phyloP scores from a whole-genome alignment of 2,888 invertebrate genomes.

The Elysia crispata region DNA sequence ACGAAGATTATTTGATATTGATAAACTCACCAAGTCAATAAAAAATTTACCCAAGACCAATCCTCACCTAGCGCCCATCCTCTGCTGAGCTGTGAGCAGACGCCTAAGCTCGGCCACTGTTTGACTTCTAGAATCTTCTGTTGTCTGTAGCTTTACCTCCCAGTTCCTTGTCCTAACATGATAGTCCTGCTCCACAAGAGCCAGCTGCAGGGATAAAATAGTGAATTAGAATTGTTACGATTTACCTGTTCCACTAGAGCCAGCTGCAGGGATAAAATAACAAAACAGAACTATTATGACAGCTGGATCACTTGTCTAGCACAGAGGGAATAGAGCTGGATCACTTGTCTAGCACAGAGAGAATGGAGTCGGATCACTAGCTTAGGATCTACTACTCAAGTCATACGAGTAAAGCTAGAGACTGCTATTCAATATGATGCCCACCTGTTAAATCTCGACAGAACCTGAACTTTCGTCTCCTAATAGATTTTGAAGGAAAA shows the following conservation, averaged over 20 bases:
- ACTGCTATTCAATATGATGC: too few relatives aligned
- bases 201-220: constrained; percentile 58
- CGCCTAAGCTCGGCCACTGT: constrained; percentile 69
- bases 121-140: constrained; percentile 72
- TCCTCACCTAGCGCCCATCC: constrained; percentile 74
- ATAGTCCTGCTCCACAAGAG: constrained; percentile 69
- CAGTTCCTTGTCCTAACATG: constrained; percentile 68
- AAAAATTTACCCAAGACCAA: neutral
- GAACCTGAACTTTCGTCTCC: too few relatives aligned
- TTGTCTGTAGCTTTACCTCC: constrained; percentile 72
- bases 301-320: too few relatives aligned
- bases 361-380: too few relatives aligned
- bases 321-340: too few relatives aligned
- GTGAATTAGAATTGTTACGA: constrained; percentile 48
- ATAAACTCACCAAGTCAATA: too few relatives aligned
- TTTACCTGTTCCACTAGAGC: constrained; percentile 69
- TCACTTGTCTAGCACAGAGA: too few relatives aligned
- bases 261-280: constrained; percentile 56
- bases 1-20: too few relatives aligned
- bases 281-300: constrained; percentile 50
- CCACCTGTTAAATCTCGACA: too few relatives aligned
- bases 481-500: too few relatives aligned
- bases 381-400: too few relatives aligned
- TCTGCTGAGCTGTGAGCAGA: constrained; percentile 73
- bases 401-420: too few relatives aligned